Percentiles rank a stretch among this genome's conserved stretches.
Conservation (phyloP, 2,797 vertebrate genomes). For the Chaetodon trifasciatus region DNA sequence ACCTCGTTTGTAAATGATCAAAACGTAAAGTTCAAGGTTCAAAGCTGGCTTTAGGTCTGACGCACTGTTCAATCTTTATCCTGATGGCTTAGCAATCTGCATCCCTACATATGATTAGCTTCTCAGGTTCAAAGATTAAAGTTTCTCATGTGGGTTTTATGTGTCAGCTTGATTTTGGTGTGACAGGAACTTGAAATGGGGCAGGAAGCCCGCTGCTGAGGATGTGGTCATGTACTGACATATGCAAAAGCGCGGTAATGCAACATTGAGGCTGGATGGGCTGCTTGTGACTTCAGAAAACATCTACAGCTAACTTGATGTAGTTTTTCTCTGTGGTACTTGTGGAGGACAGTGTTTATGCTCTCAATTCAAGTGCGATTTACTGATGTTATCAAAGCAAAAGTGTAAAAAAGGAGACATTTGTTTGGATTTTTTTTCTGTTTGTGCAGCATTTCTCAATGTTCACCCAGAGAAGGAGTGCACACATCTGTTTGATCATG, state of each 20-base stretch:
- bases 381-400: conserved; percentile 26
- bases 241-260: background rate
- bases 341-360: background rate
- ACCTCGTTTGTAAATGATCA: background rate
- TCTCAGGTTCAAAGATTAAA: background rate
- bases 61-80: background rate
- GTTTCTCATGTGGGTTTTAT: conserved; percentile 16
- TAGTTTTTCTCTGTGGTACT: background rate
- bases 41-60: background rate
- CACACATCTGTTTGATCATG: conserved; percentile 52
- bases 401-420: background rate
- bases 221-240: conserved; percentile 68
- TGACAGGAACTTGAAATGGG: conserved; percentile 63
- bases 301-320: conserved; percentile 2
- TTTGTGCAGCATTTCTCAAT: conserved; percentile 13
- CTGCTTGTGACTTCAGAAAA: conserved; percentile 3
- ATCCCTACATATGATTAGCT: background rate
- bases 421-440: conserved; percentile 23
- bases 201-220: conserved; percentile 56
- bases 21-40: background rate
- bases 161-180: conserved; percentile 7
- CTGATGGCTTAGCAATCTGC: background rate
- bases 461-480: conserved; percentile 40
- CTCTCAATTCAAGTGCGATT: conserved; percentile 9
- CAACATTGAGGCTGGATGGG: conserved; percentile 19